Evolutionary conservation across 2,888 invertebrate genomes (phyloP), one percentile per base, ranked within the genome.

Genomic region (Danaus chrysippus): DNA sequence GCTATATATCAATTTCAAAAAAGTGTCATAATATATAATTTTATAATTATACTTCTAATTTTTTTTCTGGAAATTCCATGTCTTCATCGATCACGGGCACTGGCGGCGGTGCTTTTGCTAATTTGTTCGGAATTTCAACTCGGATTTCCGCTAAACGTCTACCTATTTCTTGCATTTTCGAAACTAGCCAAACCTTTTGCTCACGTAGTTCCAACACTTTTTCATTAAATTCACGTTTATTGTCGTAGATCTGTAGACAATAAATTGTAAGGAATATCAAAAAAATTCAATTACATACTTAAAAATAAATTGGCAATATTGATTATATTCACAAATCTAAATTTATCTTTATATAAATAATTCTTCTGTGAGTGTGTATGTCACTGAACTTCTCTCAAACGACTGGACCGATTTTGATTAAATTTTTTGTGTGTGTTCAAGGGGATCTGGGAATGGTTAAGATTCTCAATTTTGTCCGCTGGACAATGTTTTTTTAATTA

Each of bases 41-140:
- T 0, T 15, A 1, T 5, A 11, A 10, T 17, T 12, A 42, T 70
- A 92, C 92, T 82, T 92, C 84, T 23, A 93, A 78, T 71, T 93
- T 83, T 60, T 81, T 90, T 70, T 94, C 94, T 0, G 93, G 93
- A 71, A 92, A 93, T 73, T 94, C 93, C 1, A 92, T 70, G 2
- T 92, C 84, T 0, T 87, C 76, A 66, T 92, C 91, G 34, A 93
- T 85, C 1, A 75, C 70, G 0, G 92, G 92, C 42, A 92, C 69
- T 0, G 75, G 61, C 0, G 93, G 92, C 0, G 91, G 83, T 1
- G 78, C 68, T 68, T 87, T 88, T 0, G 82, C 85, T 66, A 85
- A 73, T 12, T 83, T 82, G 6, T 81, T 73, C 0, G 94, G 93
- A 68, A 95, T 86, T 73, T 93, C 93, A 0, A 81, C 66, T 5